Base-by-base conservation (phyloP, 2,888 invertebrate genomes). In the Embidobia sp. region DNA sequence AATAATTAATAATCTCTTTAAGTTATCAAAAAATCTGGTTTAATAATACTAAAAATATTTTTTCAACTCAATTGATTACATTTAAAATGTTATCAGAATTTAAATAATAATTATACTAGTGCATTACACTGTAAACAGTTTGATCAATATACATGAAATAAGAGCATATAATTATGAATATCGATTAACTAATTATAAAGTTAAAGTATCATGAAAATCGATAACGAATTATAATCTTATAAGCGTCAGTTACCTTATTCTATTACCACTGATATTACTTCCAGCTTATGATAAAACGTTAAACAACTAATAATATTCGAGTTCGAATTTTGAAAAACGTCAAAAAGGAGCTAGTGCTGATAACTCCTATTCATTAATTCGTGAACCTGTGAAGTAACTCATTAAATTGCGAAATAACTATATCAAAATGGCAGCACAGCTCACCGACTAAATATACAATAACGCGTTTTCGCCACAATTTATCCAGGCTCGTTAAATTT, bases 361-460 rank as follows among this genome's bases (percentile, higher is more conserved):
- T 7, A 8, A 51, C 1, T 33, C n/a, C 5, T 42, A 29, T 42
- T 42, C 31, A 16, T 40, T 40, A 55, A 40, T 26, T 13, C 6
- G 6, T 3, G 18, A 4, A 27, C 57, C 31, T 42, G 57, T 42
- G 11, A 42, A 48, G 26, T 37, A 16, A 19, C 46, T 48, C 46
- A 48, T 48, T 48, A 61, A 61, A 48, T 61, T 48, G 19, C 37
- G 15, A 49, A 63, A 49, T 40, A 51, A 37, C 26, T 18, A 6
- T 37, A 31, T 40, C 49, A 8, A 63, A 37, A 29, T 49, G 40
- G 49, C 40, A 31, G 51, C 40, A 40, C 27, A 4, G 8, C 19
- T 26, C 35, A 4, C 13, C 33, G 48, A 19, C 66, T 67, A 46
- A 67, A 67, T 55, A 37, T 67, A 67, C 29, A 55, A 40, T 29